Base-by-base conservation (phyloP, 2,113 vertebrate species). In the Synchiropus splendidus region DNA sequence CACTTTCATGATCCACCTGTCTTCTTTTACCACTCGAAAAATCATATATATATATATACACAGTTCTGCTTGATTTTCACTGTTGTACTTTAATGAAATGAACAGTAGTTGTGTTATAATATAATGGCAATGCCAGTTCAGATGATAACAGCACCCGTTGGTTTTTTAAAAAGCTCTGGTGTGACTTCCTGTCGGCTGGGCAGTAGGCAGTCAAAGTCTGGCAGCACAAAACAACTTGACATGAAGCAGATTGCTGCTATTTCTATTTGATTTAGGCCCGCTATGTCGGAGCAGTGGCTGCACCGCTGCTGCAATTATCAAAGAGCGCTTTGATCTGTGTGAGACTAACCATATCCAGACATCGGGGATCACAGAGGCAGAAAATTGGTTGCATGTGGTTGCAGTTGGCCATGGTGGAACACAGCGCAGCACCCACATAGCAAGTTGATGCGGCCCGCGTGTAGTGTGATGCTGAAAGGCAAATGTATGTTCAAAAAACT, bases 341-440 rank as follows among this genome's bases (percentile, higher is more conserved):
- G 78, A 85, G 86, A 86, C 83, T 89, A 90, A 92, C 88, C 89
- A 92, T 91, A 91, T 90, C 89, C 91, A 94, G 91, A 87, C 89
- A 83, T 86, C 70, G 54, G 74, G 79, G 70, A 80, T 86, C 81
- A 81, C 78, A 85, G 85, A 79, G 81, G 77, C 76, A 81, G 80
- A 82, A 92, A 92, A 92, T 90, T 86, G 86, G 88, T 88, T 87
- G 83, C 83, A 87, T 89, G 82, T 90, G 90, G 83, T 76, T 82
- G 67, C 69, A n/a, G n/a, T n/a, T n/a, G n/a, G n/a, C n/a, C n/a
- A n/a, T 72, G 83, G 81, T 84, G 84, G 81, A 81, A 77, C 85
- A 79, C 82, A 82, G 84, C 67, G 80, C 80, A 75, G 69, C 66
- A 51, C 50, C 63, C 67, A 59, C 81, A 85, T 85, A 87, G 85